Base-by-base conservation (phyloP, 1,140 invertebrate species). In the Contarinia nasturtii region DNA sequence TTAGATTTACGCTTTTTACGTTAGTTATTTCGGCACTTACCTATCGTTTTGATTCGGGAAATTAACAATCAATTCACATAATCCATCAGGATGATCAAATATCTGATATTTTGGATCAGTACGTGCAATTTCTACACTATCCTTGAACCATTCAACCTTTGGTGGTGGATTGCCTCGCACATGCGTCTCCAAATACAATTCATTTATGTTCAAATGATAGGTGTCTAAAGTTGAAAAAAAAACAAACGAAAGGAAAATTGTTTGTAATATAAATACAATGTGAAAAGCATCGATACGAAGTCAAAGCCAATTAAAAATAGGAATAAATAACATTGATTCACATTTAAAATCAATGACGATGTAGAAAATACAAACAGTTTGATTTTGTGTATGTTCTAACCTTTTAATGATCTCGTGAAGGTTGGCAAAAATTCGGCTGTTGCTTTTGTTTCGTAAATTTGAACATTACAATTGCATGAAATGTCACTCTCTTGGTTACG, bases 131-230 rank as follows among this genome's bases (percentile, higher is more conserved):
- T 73, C 67, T 45, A 74, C 59, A 12, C 77, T 79, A 61, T 91
- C 80, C 60, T 84, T 90, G 33, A 78, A 80, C 87, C 88, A 95
- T 49, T 78, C 75, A 4, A 95, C 68, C 43, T 71, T 71, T 2
- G 87, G 82, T 47, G 83, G 81, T 0, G 86, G 79, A 41, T 68
- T 71, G 18, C 85, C 85, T 48, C 92, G 73, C 2, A 93, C 76
- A 43, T 51, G 58, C 2, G 61, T 60, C 48, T 64, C 61, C 54
- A 64, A 53, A 44, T 64, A 58, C 15, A 64, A 50, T 43, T 64
- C 61, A 47, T 64, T 61, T 19, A 53, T 59, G 47, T 54, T 60
- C 4, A 63, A 54, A 45, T 60, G 61, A 51, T 64, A 64, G 19
- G 54, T 63, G 46, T 63, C 61, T 63, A 47, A 33, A 21, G 37